Percentiles rank a stretch among this genome's conserved stretches.
Evolutionary conservation across 2,797 vertebrate species (phyloP).

Genomic region (Pelobates cultripes): DNA sequence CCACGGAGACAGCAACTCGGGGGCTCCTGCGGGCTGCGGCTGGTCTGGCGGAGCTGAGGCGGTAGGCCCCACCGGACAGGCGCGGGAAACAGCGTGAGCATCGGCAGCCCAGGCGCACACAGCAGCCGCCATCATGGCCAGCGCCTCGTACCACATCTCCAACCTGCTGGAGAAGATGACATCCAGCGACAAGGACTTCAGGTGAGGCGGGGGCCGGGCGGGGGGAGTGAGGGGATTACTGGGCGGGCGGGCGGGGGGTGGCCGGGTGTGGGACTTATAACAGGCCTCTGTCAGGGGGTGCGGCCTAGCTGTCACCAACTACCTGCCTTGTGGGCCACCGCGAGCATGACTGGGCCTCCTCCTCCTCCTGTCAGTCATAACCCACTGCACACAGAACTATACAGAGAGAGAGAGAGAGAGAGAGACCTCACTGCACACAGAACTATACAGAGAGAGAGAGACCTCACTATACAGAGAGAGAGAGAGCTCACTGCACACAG

Average conservation of each 20-base stretch:
- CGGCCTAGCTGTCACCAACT: slow-evolving; percentile 32
- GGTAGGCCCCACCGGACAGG: slow-evolving; percentile 39
- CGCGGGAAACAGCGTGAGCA: slow-evolving; percentile 57
- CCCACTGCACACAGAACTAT: too few species aligned
- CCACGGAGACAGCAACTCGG: background rate
- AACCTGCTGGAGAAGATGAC: slow-evolving; percentile 98
- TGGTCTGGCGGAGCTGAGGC: slow-evolving; percentile 9
- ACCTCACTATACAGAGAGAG: too few species aligned
- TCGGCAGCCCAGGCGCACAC: slow-evolving; percentile 41
- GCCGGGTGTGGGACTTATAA: too few species aligned
- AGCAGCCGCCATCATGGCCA: slow-evolving; percentile 86
- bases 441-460: too few species aligned
- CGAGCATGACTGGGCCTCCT: slow-evolving; percentile 22
- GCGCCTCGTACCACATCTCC: slow-evolving; percentile 97
- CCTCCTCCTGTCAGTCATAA: too few species aligned
- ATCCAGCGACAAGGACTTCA: slow-evolving; percentile 96
- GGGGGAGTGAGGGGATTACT: background rate
- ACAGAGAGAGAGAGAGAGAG: too few species aligned
- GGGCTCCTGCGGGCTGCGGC: slow-evolving; percentile 17
- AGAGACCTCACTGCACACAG: too few species aligned
- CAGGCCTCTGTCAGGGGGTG: background rate
- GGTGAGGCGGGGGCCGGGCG: slow-evolving; percentile 69
- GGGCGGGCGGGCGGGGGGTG: background rate
- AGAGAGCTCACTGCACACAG: too few species aligned
- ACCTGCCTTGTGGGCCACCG: background rate